Evolutionary conservation across 2,113 vertebrate species (phyloP).

Genomic region (Arothron firmamentum): DNA sequence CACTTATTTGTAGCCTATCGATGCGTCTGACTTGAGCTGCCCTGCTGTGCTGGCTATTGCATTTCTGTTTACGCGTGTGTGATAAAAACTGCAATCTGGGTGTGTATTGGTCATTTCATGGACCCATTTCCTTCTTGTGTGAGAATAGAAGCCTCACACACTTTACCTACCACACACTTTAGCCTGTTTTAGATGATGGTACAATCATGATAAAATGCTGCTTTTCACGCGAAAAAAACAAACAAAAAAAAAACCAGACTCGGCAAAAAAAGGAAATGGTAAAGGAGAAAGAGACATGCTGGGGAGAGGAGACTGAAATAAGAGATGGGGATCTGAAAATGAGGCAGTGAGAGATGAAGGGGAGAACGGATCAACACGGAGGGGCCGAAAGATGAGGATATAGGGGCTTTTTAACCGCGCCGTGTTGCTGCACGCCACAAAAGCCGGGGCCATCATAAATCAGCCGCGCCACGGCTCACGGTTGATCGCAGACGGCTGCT

Average conservation of each 20-base stretch:
- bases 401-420: slow-evolving; percentile 37
- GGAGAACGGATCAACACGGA: slow-evolving; percentile 12
- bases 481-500: slow-evolving; percentile 21
- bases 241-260: no score
- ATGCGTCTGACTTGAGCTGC: no score
- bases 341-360: slow-evolving; percentile 32
- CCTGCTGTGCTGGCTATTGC: no score
- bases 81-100: no score
- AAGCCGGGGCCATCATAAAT: slow-evolving; percentile 38
- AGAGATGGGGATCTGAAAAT: slow-evolving; percentile 32
- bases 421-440: slow-evolving; percentile 55
- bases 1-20: no score
- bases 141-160: no score
- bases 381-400: slow-evolving; percentile 26
- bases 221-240: not conserved
- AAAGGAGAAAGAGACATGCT: slow-evolving; percentile 20
- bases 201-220: not conserved
- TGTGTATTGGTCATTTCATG: no score
- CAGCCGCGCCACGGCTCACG: slow-evolving; percentile 18
- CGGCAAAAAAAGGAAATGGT: slow-evolving; percentile 5
- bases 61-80: no score
- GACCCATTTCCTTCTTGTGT: no score
- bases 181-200: not conserved
- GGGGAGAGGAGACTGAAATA: slow-evolving; percentile 19
- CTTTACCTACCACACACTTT: no score